Evolutionary conservation across 1,140 invertebrate genomes (phyloP).

Genomic region (Brachionus manjavacas): DNA sequence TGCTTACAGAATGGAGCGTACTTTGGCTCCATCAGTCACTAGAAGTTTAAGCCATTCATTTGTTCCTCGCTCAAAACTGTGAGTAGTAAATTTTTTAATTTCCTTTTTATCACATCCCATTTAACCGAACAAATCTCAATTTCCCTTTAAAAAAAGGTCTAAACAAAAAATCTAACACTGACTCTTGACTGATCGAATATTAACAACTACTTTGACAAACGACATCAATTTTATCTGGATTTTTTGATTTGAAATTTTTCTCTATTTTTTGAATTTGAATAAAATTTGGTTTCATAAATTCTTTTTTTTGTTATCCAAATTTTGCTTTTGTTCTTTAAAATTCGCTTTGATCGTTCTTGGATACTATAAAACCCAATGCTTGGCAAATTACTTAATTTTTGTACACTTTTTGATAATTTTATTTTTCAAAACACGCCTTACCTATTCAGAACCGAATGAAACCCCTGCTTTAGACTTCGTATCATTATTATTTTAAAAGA

Average conservation of each 20-base stretch:
- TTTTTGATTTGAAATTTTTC: background rate
- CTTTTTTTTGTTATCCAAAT: background rate
- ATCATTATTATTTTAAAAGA: background rate
- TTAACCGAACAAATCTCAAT: background rate
- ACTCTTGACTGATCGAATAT: background rate
- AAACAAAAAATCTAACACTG: conserved; percentile 22
- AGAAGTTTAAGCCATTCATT: background rate
- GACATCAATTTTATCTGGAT: background rate
- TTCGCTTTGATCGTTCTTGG: background rate
- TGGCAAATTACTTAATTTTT: background rate
- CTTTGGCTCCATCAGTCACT: background rate
- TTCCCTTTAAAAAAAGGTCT: conserved; percentile 21
- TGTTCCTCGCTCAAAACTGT: background rate
- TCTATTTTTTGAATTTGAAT: background rate
- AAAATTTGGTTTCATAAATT: background rate
- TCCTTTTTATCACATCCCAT: background rate
- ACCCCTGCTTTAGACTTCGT: background rate
- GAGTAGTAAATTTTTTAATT: background rate
- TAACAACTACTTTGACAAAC: background rate
- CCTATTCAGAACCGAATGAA: background rate
- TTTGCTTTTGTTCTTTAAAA: background rate
- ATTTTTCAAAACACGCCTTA: background rate
- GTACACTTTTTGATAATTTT: background rate
- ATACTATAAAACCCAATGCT: background rate
- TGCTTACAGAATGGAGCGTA: conserved; percentile 31